Evolutionary conservation across 2,797 vertebrate species (phyloP).

Genomic region (Cynodonichthys magdalenae): DNA sequence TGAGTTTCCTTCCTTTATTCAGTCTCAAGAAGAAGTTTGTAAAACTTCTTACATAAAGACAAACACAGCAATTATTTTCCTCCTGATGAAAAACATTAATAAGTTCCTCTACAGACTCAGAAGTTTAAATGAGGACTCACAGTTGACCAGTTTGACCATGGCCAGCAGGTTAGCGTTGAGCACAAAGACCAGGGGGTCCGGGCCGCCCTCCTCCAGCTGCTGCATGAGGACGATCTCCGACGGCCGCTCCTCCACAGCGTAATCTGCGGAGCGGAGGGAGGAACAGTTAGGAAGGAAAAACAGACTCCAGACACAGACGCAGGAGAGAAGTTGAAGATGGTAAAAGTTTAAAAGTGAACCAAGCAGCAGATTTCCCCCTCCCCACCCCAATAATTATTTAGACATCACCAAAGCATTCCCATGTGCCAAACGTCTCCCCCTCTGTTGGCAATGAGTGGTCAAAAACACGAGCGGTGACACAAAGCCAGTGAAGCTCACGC

Average conservation of each 20-base stretch:
- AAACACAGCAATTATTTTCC: background rate
- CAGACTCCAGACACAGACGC: conserved; percentile 15
- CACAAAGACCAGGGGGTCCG: conserved; percentile 97
- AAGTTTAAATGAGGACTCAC: conserved; percentile 79
- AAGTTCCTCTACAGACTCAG: too few relatives aligned
- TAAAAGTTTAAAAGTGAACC: conserved; percentile 8
- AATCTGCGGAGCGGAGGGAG: conserved; percentile 80
- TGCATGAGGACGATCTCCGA: conserved; percentile 96
- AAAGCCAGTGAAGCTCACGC: conserved; percentile 42
- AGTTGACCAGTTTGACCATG: conserved; percentile 99
- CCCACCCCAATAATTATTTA: background rate
- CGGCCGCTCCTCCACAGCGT: conserved; percentile 95
- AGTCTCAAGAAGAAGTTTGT: too few relatives aligned
- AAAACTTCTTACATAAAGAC: too few relatives aligned
- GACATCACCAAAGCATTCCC: conserved; percentile 13
- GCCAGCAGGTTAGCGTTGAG: conserved; percentile 97
- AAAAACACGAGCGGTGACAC: conserved; percentile 50
- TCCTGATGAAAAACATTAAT: background rate
- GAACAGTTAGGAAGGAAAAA: conserved; percentile 5
- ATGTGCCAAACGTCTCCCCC: conserved; percentile 1
- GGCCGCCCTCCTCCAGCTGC: conserved; percentile 94
- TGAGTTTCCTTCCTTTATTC: too few relatives aligned
- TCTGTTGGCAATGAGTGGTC: conserved; percentile 36
- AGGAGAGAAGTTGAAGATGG: conserved; percentile 30
- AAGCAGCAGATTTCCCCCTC: background rate